These are phyloP conservation scores for Akabosia matsudoensis DNA, from an alignment of 1,140 invertebrate genomes.

Conservation along the genomic window DNA sequence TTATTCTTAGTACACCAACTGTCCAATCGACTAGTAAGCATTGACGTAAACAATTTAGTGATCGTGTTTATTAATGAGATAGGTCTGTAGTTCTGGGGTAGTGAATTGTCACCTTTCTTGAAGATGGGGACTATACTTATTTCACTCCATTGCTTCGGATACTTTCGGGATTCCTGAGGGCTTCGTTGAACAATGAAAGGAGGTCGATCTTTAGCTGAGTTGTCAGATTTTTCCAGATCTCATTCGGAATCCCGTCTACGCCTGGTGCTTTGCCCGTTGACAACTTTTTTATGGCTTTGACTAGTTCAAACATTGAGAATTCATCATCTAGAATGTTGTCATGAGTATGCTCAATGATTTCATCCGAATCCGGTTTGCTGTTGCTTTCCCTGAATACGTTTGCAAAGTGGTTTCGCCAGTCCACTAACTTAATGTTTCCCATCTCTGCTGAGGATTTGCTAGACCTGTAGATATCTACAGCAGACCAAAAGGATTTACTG, in stretches of 20 bases:
- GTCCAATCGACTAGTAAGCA: conserved; percentile 44
- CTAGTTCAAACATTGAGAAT: conserved; percentile 5
- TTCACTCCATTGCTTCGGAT: conserved; percentile 30
- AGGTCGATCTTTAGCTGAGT: background rate
- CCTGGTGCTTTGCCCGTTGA: conserved; percentile 46
- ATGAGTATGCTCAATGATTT: background rate
- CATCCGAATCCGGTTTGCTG: background rate
- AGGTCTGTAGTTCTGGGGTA: conserved; percentile 47
- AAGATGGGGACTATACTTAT: conserved; percentile 31
- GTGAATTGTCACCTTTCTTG: conserved; percentile 44
- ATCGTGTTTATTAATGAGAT: conserved; percentile 46
- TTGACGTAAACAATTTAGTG: conserved; percentile 44
- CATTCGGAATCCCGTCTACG: conserved; percentile 44
- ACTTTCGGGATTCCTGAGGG: background rate
- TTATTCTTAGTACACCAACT: conserved; percentile 38
- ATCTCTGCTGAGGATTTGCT: background rate
- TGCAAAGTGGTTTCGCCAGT: background rate
- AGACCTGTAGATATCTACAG: background rate
- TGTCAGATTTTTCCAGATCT: conserved; percentile 41
- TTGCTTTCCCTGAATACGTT: too few relatives aligned
- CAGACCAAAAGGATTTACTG: background rate
- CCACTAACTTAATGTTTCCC: background rate
- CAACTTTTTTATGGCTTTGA: conserved; percentile 33
- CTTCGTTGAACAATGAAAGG: background rate
- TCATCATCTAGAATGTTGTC: conserved; percentile 5